Evolutionary conservation across 2,113 vertebrate genomes (phyloP), one percentile per base, ranked within the genome.

Genomic region (Holacanthus passer): DNA sequence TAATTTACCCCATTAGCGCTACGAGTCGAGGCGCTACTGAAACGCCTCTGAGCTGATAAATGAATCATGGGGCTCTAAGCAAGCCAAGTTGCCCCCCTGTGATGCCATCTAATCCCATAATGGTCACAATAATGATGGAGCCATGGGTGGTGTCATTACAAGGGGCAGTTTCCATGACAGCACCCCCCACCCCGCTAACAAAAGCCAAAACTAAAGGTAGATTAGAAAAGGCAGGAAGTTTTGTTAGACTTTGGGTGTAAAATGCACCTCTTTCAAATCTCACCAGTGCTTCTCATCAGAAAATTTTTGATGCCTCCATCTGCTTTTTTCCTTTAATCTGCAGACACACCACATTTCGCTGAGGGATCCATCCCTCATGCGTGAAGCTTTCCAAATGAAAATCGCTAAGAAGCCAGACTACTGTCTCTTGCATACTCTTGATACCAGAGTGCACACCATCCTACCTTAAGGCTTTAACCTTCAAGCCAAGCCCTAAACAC

Each of bases 81-180:
- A 74, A 11, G 41, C 52, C 43, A 67, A 84, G 62, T 64, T 31
- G 13, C 58, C 81, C 86, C 87, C 84, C 83, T 8, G 70, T 48
- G 88, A 78, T 73, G 80, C 78, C 47, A 80, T 91, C 82, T 91
- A 88, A 93, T 87, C 73, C 81, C 77, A 73, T 88, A 90, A 93
- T 91, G 75, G 84, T 87, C 79, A 77, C 60, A 32, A 66, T 90
- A 89, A 90, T 87, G 85, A 80, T 31, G n/a, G 56, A 84, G 77
- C 87, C 71, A 80, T 75, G 84, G 91, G 88, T 88, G 87, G 86
- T 52, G 53, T 90, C 87, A 90, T 90, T 90, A 88, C 64, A 79
- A 66, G 73, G 80, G 86, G 65, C 70, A 66, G 84, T 90, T 93
- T 82, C 85, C 84, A 88, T 89, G 82, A 88, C 86, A 88, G 78